These are phyloP conservation scores for Zosterops pallidus DNA, from an alignment of 2,113 vertebrate species.

Conservation along the genomic window DNA sequence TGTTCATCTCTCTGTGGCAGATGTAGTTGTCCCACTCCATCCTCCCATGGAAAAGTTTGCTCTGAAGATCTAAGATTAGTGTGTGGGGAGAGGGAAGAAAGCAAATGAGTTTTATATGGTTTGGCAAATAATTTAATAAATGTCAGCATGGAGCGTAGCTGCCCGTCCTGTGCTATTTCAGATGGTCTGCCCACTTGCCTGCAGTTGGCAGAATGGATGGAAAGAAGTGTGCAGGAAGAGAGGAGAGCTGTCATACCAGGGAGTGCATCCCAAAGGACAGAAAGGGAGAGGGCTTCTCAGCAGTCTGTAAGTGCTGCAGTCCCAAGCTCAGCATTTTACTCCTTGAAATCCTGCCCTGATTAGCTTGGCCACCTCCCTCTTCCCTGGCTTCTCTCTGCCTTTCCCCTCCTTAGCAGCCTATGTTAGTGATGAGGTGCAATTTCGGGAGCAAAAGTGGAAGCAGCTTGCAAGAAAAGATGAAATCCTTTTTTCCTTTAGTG, in stretches of 20 bases:
- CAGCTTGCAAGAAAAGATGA: not conserved
- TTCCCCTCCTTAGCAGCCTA: not conserved
- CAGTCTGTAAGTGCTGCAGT: not conserved
- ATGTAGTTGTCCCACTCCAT: not conserved
- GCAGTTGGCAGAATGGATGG: not conserved
- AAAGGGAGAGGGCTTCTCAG: not conserved
- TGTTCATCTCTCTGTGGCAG: not conserved
- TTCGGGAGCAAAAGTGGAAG: not conserved
- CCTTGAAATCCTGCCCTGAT: not conserved
- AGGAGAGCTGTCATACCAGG: not conserved
- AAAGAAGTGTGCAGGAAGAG: not conserved
- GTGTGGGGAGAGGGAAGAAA: not conserved
- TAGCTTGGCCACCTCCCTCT: not conserved
- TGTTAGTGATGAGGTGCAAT: rapidly evolving
- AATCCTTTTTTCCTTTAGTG: not conserved
- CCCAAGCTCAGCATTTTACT: not conserved
- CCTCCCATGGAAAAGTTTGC: not conserved
- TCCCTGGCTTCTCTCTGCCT: not conserved
- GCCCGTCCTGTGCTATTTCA: rapidly evolving
- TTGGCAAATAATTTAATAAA: not conserved
- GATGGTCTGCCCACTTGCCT: not conserved
- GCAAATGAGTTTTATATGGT: not conserved
- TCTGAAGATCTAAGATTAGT: not conserved
- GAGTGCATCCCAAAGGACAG: not conserved
- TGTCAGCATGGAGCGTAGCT: rapidly evolving